phyloP scores from a whole-genome alignment of 2,888 invertebrate genomes.

The Brachypterus glaber region DNA sequence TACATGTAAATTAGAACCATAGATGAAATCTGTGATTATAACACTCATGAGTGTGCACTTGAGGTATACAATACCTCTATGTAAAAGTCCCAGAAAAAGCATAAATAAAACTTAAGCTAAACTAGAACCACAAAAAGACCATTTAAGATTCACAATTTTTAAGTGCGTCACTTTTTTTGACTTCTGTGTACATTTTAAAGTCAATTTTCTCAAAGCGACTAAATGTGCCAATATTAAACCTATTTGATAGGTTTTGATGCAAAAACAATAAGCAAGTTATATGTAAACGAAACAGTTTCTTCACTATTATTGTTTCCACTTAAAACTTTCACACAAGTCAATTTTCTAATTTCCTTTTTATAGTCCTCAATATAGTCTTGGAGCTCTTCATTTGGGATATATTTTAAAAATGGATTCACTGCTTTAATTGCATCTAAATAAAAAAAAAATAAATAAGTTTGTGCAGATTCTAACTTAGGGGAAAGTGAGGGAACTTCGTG shows the following conservation, averaged over 20 bases:
- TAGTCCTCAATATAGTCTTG: conserved; percentile 56
- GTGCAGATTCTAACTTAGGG: conserved; percentile 4
- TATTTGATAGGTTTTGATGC: conserved; percentile 35
- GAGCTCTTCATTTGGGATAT: conserved; percentile 49
- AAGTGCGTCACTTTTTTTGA: no score
- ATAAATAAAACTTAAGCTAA: no score
- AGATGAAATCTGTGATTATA: no score
- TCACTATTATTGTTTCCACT: conserved; percentile 21
- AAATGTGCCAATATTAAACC: no score
- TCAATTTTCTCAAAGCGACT: no score
- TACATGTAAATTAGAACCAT: no score
- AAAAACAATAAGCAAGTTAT: conserved; percentile 44
- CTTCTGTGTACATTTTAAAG: no score
- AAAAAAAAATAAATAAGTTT: conserved; percentile 14
- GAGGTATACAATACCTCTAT: no score
- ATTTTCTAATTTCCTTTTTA: conserved; percentile 36
- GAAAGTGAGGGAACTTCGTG: not conserved
- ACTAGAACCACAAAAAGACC: no score
- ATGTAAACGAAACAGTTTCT: conserved; percentile 42
- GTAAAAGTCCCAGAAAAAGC: no score
- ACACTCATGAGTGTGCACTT: no score
- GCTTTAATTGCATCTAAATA: conserved; percentile 56
- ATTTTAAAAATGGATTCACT: conserved; percentile 58
- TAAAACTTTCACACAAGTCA: conserved; percentile 20
- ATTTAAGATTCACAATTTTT: no score